Percentiles rank a stretch among this genome's conserved stretches.
Evolutionary conservation across 1,140 invertebrate species (phyloP).

Genomic region (Cyrtorhinus lividipennis): DNA sequence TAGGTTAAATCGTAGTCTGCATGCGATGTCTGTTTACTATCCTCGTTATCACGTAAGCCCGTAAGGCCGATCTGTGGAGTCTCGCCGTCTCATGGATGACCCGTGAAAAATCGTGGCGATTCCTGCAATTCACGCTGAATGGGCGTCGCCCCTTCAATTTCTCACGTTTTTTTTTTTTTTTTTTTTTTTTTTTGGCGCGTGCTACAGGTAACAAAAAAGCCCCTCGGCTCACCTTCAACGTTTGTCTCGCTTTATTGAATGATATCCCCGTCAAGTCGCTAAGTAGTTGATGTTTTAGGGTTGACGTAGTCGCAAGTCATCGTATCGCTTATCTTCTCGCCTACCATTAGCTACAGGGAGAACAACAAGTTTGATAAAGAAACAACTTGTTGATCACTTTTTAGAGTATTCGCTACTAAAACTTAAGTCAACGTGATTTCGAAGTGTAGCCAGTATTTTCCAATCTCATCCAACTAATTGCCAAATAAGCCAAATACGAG

Average conservation of each 20-base stretch:
- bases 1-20: neutral
- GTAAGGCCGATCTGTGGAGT: neutral
- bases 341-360: neutral
- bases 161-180: too few species aligned
- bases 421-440: too few species aligned
- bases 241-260: neutral
- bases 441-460: too few species aligned
- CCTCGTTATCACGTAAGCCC: neutral
- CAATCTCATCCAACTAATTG: too few species aligned
- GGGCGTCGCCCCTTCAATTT: too few species aligned
- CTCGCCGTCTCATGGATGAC: neutral
- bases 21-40: neutral
- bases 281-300: neutral
- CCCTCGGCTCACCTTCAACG: too few species aligned
- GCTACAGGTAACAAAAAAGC: neutral
- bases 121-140: neutral
- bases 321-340: neutral
- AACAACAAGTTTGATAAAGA: neutral
- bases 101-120: neutral
- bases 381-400: too few species aligned
- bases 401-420: too few species aligned
- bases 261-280: neutral
- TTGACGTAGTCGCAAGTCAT: neutral
- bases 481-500: too few species aligned
- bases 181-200: too few species aligned